Base-by-base conservation (phyloP, 2,113 vertebrate genomes). In the Drymodes brunneopygia region DNA sequence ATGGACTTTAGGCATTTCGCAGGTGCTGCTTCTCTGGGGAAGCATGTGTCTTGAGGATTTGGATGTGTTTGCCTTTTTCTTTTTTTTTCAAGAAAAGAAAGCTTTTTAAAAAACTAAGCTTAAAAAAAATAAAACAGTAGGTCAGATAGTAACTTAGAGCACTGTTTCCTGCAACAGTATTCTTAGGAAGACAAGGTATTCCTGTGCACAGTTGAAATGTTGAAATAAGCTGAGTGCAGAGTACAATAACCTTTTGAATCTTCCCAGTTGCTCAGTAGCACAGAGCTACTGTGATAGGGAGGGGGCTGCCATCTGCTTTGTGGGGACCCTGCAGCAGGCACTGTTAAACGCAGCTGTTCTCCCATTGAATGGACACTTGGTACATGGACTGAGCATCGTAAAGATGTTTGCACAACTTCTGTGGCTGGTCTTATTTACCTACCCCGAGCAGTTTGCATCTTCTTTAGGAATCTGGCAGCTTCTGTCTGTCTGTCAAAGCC, bases 401-500 rank as follows among this genome's bases (percentile, higher is more conserved):
- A 66, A 79, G 18, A 21, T 12, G 23, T 58, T 88, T 54, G 47
- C 27, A 42, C 48, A 45, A 10, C 44, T 71, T 62, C 19, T 40
- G 29, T 56, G 48, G 9, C 29, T 67, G n/a, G 21, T 54, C 48
- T 51, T 71, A 8, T 9, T 25, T 51, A 60, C 18, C 17, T 64
- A 8, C 23, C 28, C 13, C 11, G 11, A 61, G n/a, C 29, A 65
- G 47, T 71, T 40, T 35, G 18, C 36, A 8, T 47, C 70, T 61
- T 57, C 77, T 66, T 70, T 11, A 38, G 75, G 62, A 58, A 50
- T 58, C 31, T 56, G 75, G 4, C 65, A 60, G 23, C 47, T 38
- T 70, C 21, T 0, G 0, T 36, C 25, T 1, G 0, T 47, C 15
- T 24, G 38, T 70, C 56, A 73, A 51, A 84, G 24, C 28, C 35